Evolutionary conservation across 2,797 vertebrate genomes (phyloP), one percentile per base, ranked within the genome.

Genomic region (Nannoperca obscura): DNA sequence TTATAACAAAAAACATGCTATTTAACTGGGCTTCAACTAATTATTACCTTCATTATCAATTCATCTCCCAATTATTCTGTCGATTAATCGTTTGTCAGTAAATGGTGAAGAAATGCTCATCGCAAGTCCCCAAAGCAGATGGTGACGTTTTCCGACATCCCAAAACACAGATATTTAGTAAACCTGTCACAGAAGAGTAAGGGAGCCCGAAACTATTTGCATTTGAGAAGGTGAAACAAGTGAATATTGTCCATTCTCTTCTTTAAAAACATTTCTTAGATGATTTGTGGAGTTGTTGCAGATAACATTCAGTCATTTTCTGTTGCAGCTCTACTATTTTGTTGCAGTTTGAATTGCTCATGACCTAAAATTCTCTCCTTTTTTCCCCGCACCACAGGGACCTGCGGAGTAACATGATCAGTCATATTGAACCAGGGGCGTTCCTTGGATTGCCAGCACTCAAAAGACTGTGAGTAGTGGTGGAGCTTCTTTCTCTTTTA

Each of bases 331-430:
- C 12, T 20, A 10, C n/a, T 38, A 7, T 65, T 50, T 78, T 67
- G 1, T 61, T 64, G 10, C 13, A 50, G 49, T 76, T 68, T 74
- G 38, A 67, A 54, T 50, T 34, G 7, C 19, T 76, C 44, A 24
- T 59, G 2, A 75, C 47, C 49, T 72, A 8, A 80, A 62, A 19
- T 38, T 42, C 54, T 59, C 36, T 58, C 2, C 40, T 44, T 32
- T 58, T 20, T 42, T 32, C 44, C 32, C 22, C 19, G 44, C 24
- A 34, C 82, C 61, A 74, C 94, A 99, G 98, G 88, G 98, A 99
- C 87, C 95, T 99, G 74, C 96, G 96, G 90, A 99, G 97, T 91
- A 99, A 99, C 94, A 88, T 96, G 71, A 98, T 99, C 90, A 97
- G 95, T 87, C 95, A 88, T 38, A 97, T 99, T 80, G 97, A 98